Conservation (phyloP, 2,113 vertebrate genomes). For the Morone chrysops region DNA sequence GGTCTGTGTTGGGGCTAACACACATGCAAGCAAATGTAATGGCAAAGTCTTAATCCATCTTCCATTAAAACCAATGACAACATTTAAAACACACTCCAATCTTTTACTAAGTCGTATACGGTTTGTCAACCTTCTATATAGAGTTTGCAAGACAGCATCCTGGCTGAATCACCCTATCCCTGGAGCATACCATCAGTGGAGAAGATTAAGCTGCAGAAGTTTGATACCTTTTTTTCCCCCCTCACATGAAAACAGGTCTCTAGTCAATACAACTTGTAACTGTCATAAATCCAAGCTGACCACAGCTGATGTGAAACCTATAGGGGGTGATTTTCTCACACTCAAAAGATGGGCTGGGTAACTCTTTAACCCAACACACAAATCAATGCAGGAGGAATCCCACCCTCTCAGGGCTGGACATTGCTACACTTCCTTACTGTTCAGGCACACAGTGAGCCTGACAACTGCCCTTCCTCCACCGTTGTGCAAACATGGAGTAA, state of each 20-base stretch:
- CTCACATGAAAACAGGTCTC: constrained; percentile 3
- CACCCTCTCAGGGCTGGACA: background rate
- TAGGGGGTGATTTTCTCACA: background rate
- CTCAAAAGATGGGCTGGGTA: background rate
- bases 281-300: background rate
- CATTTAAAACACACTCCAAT: background rate
- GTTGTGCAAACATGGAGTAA: background rate
- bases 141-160: constrained; percentile 4
- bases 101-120: constrained; percentile 3
- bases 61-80: background rate
- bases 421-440: background rate
- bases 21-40: background rate
- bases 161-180: background rate
- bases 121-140: background rate
- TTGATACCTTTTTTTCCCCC: no score
- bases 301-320: background rate
- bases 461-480: background rate
- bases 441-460: background rate
- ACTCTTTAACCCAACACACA: background rate
- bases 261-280: background rate
- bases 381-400: background rate
- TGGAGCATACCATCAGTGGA: background rate
- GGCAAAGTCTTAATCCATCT: background rate
- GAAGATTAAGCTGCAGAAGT: background rate
- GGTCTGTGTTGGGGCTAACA: background rate